A percentile compares a stretch with the other conserved stretches of the same genome.
Conservation (phyloP, 2,797 vertebrate genomes). For the Sebastes kiyomatsui region DNA sequence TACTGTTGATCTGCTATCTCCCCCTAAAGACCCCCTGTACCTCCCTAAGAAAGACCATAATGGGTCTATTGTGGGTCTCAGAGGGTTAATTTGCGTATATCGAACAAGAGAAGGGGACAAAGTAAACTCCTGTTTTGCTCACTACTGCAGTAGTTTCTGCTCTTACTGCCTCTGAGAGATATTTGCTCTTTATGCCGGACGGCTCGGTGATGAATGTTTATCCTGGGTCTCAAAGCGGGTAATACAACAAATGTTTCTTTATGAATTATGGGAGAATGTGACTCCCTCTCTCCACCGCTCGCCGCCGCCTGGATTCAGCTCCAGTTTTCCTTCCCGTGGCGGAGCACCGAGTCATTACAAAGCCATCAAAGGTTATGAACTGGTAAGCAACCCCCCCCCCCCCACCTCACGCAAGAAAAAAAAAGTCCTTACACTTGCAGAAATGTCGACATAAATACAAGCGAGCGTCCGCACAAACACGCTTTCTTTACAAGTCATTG, state of each 20-base stretch:
- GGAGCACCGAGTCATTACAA: slow-evolving; percentile 38
- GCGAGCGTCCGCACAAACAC: neutral
- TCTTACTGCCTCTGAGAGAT: neutral
- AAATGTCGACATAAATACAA: slow-evolving; percentile 16
- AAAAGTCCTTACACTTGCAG: neutral
- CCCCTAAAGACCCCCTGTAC: too few species aligned
- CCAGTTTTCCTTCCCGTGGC: slow-evolving; percentile 32
- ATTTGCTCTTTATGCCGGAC: slow-evolving; percentile 2
- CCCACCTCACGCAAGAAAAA: neutral
- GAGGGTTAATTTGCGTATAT: neutral
- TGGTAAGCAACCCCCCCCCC: neutral
- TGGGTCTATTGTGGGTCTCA: too few species aligned
- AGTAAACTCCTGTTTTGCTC: neutral
- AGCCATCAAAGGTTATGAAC: slow-evolving; percentile 49
- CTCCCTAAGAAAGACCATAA: too few species aligned
- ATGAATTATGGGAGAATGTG: slow-evolving; percentile 32
- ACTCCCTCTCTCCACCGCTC: slow-evolving; percentile 29
- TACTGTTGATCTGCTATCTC: too few species aligned
- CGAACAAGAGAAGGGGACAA: neutral
- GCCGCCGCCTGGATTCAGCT: slow-evolving; percentile 20
- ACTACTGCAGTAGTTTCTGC: neutral
- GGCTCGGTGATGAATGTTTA: slow-evolving; percentile 29
- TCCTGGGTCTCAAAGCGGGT: slow-evolving; percentile 8
- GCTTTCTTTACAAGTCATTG: slow-evolving; percentile 17
- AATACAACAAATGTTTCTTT: slow-evolving; percentile 31